These are phyloP conservation scores for Camelus dromedarius DNA, from an alignment of 2,113 vertebrate species.

Conservation along the genomic window DNA sequence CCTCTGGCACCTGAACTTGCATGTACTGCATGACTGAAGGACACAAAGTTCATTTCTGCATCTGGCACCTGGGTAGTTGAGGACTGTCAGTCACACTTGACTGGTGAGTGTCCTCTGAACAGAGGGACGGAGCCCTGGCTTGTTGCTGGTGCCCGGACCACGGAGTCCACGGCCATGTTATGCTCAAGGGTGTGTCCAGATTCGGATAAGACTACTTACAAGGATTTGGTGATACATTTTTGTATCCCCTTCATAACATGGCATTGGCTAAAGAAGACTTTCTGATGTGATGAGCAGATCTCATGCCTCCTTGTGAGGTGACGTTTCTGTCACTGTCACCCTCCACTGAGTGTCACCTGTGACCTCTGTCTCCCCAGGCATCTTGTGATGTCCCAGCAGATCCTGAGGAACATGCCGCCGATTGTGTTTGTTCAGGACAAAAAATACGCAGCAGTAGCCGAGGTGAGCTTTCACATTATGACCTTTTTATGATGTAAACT, in stretches of 20 bases:
- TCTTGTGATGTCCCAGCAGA: constrained; percentile 89
- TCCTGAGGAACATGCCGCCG: constrained; percentile 87
- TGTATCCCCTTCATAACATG: not conserved
- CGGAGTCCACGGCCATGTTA: not conserved
- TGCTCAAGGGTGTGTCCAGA: too few relatives aligned
- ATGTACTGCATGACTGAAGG: not conserved
- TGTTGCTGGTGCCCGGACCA: not conserved
- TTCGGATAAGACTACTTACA: not conserved
- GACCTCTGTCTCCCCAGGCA: constrained; percentile 85
- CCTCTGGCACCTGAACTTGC: not conserved
- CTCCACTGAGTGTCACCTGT: not conserved
- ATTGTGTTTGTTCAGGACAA: constrained; percentile 91
- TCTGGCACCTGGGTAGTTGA: not conserved
- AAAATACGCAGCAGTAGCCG: constrained; percentile 84
- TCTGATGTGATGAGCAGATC: not conserved
- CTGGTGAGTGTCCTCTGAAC: fast-evolving
- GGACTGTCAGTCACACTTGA: not conserved
- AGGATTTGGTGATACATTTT: not conserved
- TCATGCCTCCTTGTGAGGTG: not conserved
- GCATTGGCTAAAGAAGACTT: not conserved
- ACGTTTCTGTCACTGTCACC: not conserved
- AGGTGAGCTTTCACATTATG: constrained; percentile 83
- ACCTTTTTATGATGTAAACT: not conserved
- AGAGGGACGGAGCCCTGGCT: not conserved
- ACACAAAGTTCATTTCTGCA: not conserved